These are phyloP conservation scores for Cossypha niveicapilla DNA, from an alignment of 2,797 vertebrate species.

Conservation along the genomic window DNA sequence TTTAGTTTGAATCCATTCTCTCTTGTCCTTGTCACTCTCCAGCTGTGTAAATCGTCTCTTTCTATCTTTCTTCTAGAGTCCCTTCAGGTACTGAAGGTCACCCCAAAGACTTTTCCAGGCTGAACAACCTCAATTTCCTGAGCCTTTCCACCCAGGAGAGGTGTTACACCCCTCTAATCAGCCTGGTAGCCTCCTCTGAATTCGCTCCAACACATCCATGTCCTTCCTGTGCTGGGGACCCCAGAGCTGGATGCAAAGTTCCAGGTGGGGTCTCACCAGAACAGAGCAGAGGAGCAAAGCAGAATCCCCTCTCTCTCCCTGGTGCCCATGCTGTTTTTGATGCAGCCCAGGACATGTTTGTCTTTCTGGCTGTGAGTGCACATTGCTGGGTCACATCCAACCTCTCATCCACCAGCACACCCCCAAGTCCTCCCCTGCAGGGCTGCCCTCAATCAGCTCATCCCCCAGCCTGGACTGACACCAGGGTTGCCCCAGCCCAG, in stretches of 20 bases:
- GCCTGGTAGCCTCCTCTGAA: neutral
- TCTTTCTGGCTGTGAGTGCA: neutral
- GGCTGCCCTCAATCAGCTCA: neutral
- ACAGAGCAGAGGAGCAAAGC: neutral
- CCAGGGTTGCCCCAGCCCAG: no score
- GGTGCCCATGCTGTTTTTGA: accelerated
- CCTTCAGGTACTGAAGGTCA: neutral
- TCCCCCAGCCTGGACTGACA: neutral
- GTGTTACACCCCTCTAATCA: neutral
- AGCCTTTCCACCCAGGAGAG: neutral
- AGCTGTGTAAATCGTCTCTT: neutral
- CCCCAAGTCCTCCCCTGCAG: neutral
- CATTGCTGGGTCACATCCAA: neutral
- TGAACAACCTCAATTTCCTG: neutral
- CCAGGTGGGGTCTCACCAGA: neutral
- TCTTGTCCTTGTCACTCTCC: neutral
- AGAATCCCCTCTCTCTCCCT: neutral
- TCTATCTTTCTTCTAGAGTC: neutral
- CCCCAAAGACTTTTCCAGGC: neutral
- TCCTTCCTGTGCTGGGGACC: neutral
- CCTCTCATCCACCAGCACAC: neutral
- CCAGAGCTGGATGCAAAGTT: neutral
- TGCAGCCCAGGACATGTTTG: neutral
- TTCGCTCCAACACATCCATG: accelerated
- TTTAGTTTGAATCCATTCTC: neutral